Evolutionary conservation across 2,113 vertebrate species (phyloP), one percentile per base, ranked within the genome.

Genomic region (Vanacampus margaritifer): DNA sequence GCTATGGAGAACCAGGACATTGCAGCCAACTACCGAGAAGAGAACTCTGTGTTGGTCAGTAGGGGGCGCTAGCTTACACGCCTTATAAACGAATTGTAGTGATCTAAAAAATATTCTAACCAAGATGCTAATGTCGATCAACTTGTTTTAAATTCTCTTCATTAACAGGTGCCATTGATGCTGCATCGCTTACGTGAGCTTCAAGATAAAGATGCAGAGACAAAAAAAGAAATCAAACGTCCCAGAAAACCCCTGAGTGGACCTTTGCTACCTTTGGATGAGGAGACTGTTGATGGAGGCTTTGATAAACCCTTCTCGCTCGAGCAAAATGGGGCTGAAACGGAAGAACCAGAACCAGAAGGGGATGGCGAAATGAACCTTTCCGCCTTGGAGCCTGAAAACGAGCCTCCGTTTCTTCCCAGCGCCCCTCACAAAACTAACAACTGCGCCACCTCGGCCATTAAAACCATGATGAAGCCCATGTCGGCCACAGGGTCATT

Each of bases 1-100:
- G 97, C 96, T 75, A 99, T 99, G 97, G 97, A 99, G 91, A 99
- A 98, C 86, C 97, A 99, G 88, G 97, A 99, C 82, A 99, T 98
- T 66, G 97, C 97, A 83, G 97, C 97, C 57, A 99, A 99, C 90
- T 99, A 98, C 81, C 93, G 97, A 60, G 97, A 99, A 64, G 97
- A 99, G 87, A 99, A 99, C 90, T 98, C 95, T 3, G 93, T 96
- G 37, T 41, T 99, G 93, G 97, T 99, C 71, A 85, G 88, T 88
- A 54, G 9, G 56, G n/a, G 11, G 37, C 48, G 65, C 67, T n/a
- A n/a, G n/a, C n/a, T n/a, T n/a, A n/a, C n/a, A n/a, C n/a, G n/a
- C n/a, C n/a, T n/a, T n/a, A n/a, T n/a, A n/a, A n/a, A n/a, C n/a
- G n/a, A n/a, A n/a, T n/a, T n/a, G n/a, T n/a, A n/a, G n/a, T n/a